These are phyloP conservation scores for Hormaphis cornu DNA, from an alignment of 1,140 invertebrate genomes.

Conservation along the genomic window DNA sequence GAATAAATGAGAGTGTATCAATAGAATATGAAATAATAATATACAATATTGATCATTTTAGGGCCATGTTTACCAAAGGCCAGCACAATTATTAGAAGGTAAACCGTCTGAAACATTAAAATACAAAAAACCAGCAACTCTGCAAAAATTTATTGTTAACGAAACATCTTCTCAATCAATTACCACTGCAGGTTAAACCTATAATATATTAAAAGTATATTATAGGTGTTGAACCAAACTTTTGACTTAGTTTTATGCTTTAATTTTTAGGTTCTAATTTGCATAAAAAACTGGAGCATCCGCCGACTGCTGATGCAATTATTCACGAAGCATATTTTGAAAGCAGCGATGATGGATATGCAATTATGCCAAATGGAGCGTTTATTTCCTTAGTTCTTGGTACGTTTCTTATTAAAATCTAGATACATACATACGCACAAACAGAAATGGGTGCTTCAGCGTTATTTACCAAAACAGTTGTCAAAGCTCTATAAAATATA, in stretches of 20 bases:
- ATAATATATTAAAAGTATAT: background rate
- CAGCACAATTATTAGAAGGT: background rate
- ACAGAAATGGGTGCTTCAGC: no score
- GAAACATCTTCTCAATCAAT: background rate
- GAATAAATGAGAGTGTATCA: no score
- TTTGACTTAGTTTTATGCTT: background rate
- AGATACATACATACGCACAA: no score
- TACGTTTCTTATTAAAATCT: no score
- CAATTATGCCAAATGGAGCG: conserved; percentile 59
- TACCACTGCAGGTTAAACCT: background rate
- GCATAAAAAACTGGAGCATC: conserved; percentile 39
- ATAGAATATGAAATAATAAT: background rate
- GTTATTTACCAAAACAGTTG: no score
- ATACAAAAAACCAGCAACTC: background rate
- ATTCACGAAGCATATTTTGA: conserved; percentile 36
- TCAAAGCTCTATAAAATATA: no score
- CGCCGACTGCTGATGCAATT: conserved; percentile 39
- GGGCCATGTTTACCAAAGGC: background rate
- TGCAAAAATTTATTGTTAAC: background rate
- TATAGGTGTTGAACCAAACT: background rate
- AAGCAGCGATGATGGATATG: conserved; percentile 46
- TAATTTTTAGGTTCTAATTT: background rate
- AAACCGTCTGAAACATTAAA: conserved; percentile 1
- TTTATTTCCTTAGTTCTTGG: conserved; percentile 72
- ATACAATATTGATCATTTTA: background rate